Evolutionary conservation across 2,888 invertebrate genomes (phyloP), one percentile per base, ranked within the genome.

Genomic region (Synergus gifuensis): DNA sequence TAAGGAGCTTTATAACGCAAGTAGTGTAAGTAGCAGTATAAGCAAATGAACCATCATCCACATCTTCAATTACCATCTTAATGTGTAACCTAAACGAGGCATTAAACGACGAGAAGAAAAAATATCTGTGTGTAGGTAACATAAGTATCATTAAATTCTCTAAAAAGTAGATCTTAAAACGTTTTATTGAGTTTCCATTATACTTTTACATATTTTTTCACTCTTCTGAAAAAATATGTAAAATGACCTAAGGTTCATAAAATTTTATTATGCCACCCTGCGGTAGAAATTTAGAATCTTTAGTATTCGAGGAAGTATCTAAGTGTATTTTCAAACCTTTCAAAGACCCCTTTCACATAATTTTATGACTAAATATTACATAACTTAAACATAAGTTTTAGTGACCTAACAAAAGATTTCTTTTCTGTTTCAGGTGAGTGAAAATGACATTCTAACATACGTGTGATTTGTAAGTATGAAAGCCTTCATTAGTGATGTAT

Each of bases 1-100:
- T 40, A 49, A 69, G 46, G 3, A 49, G 46, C 2, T 16, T 46
- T 69, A 28, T 49, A 69, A 69, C 28, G 46, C 67, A 69, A 69
- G 28, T 22, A 46, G 7, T 1, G 9, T 40, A 69, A 69, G 46
- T 69, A 22, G 7, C 3, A 66, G 66, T 18, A n/a, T 36, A 18
- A 16, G 28, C 1, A 69, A 9, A 28, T 16, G 28, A 8, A 16
- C 8, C n/a, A 54, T 54, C 54, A n/a, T 54, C n/a, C 8, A n/a
- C n/a, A 3, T 54, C 9, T 9, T 9, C 8, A 54, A 54, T n/a
- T 8, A 54, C n/a, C 54, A 2, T 16, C 8, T n/a, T 54, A 49
- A 46, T n/a, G 4, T 42, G 42, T 8, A 7, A 64, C 40, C 7
- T 66, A 36, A 28, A 49, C 14, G 16, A 46, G 28, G 18, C 46